These are phyloP conservation scores for Hippopotamus amphibius DNA, from an alignment of 2,113 vertebrate species.

Conservation along the genomic window DNA sequence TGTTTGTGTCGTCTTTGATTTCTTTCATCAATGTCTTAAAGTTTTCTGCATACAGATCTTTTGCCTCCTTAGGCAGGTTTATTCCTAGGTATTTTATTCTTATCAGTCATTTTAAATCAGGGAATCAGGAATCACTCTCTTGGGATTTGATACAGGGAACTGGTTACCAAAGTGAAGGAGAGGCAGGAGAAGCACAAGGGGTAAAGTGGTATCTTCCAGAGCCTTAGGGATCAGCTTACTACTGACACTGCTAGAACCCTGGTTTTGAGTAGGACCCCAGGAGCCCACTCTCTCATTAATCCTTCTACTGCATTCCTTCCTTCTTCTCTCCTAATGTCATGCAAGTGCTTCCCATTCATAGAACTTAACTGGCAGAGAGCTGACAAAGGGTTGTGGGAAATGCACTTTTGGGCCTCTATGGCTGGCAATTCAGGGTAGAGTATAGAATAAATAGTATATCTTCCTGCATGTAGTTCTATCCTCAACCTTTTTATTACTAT, in stretches of 20 bases:
- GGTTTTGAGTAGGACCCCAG: not conserved
- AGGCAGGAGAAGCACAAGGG: not conserved
- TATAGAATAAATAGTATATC: not conserved
- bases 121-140: not conserved
- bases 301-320: not conserved
- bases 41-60: too few species aligned
- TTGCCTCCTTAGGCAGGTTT: too few species aligned
- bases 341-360: not conserved
- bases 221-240: not conserved
- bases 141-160: not conserved
- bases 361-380: not conserved
- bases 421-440: not conserved
- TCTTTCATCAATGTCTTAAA: too few species aligned
- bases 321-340: not conserved
- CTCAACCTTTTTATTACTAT: not conserved
- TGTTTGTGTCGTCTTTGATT: too few species aligned
- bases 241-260: not conserved
- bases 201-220: not conserved
- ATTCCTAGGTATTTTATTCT: not conserved
- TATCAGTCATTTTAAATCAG: conserved; percentile 20
- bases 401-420: not conserved
- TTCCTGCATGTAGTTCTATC: not conserved
- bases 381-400: not conserved
- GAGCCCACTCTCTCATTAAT: not conserved
- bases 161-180: not conserved